These are phyloP conservation scores for Paramormyrops hopkinsi DNA, from an alignment of 2,797 vertebrate species.

Conservation along the genomic window DNA sequence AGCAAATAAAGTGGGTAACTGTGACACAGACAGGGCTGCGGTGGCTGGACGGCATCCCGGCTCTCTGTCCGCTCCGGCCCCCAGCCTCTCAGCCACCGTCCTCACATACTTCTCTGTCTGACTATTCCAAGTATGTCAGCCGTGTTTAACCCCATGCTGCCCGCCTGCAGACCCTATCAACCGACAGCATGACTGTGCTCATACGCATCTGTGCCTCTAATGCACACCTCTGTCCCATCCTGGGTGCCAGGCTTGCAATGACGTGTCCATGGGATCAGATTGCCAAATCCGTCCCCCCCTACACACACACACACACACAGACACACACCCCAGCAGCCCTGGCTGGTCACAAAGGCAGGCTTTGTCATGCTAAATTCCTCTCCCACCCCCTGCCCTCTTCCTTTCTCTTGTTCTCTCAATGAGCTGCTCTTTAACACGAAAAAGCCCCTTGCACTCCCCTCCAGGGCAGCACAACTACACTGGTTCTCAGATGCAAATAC, in stretches of 20 bases:
- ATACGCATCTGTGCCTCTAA: conserved; percentile 27
- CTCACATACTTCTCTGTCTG: conserved; percentile 24
- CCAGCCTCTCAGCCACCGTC: neutral
- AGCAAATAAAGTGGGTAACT: conserved; percentile 1
- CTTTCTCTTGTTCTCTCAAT: conserved; percentile 42
- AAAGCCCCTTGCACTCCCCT: conserved; percentile 28
- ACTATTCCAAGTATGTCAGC: conserved; percentile 45
- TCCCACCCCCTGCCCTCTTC: conserved; percentile 19
- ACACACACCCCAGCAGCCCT: conserved; percentile 28
- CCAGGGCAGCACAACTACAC: conserved; percentile 41
- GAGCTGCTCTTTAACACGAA: conserved; percentile 13
- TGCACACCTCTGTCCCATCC: conserved; percentile 27
- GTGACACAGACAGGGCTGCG: neutral
- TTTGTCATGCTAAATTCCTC: conserved; percentile 46
- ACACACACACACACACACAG: neutral
- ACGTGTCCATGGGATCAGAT: conserved; percentile 54
- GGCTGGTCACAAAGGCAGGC: conserved; percentile 59
- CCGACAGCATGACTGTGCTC: neutral
- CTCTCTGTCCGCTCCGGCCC: neutral
- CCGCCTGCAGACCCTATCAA: neutral
- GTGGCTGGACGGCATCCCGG: neutral
- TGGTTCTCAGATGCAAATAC: conserved; percentile 55
- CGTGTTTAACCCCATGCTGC: conserved; percentile 25
- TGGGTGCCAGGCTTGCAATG: conserved; percentile 37
- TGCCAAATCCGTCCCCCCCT: conserved; percentile 49